Conservation (phyloP, 2,113 vertebrate species). For the Xenopus tropicalis region DNA sequence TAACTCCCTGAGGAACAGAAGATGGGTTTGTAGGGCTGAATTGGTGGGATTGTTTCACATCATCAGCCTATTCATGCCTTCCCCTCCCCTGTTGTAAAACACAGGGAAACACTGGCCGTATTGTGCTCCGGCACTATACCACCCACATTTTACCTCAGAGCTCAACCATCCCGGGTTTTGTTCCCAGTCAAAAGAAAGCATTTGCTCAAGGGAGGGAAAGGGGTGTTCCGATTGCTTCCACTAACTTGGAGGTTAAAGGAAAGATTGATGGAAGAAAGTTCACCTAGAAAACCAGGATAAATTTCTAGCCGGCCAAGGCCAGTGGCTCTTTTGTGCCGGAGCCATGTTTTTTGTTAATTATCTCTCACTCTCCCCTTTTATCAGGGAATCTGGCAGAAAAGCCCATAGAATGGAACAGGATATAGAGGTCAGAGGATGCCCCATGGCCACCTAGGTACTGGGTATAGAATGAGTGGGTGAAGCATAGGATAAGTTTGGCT, state of each 20-base stretch:
- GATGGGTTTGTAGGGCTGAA: constrained; percentile 88
- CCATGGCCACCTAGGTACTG: constrained; percentile 91
- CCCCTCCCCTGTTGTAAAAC: constrained; percentile 93
- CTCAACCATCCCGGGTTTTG: constrained; percentile 59
- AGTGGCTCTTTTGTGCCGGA: constrained; percentile 81
- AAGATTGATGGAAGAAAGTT: constrained; percentile 98
- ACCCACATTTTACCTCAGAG: constrained; percentile 90
- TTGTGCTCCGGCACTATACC: constrained; percentile 87
- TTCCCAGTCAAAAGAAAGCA: constrained; percentile 71
- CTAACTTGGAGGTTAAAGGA: constrained; percentile 85
- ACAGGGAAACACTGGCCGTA: constrained; percentile 77
- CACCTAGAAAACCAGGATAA: constrained; percentile 89
- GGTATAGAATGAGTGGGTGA: constrained; percentile 54
- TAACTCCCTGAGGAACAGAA: constrained; percentile 64
- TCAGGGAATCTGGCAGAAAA: constrained; percentile 78
- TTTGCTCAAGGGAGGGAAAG: constrained; percentile 75
- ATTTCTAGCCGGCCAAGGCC: constrained; percentile 77
- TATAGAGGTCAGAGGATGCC: constrained; percentile 87
- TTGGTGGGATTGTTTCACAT: constrained; percentile 86
- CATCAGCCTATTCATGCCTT: constrained; percentile 80
- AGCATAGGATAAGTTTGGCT: not conserved
- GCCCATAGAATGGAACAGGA: constrained; percentile 87
- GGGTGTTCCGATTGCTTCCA: constrained; percentile 78
- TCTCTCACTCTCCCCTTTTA: constrained; percentile 93
- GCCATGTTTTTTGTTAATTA: constrained; percentile 95